Percentiles rank a stretch among this genome's conserved stretches.
Evolutionary conservation across 2,888 invertebrate genomes (phyloP).

Genomic region (Ischnus inquisitorius): DNA sequence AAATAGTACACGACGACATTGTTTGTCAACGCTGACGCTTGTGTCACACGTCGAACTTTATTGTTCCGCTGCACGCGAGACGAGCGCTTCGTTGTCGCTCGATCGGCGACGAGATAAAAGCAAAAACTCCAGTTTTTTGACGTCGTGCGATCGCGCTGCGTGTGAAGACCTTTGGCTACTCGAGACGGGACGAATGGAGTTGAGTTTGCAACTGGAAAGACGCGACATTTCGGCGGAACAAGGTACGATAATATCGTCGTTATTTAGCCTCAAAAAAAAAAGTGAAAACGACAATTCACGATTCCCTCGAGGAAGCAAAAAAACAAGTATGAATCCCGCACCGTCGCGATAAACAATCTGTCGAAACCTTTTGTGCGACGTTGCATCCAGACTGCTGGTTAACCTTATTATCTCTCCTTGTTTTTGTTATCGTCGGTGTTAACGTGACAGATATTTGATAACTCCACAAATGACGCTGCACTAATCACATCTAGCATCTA

Average conservation of each 20-base stretch:
- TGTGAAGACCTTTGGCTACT: slow-evolving; percentile 25
- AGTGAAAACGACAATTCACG: not conserved
- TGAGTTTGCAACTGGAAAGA: slow-evolving; percentile 49
- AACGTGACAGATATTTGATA: slow-evolving; percentile 29
- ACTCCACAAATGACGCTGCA: not conserved
- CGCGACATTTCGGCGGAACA: slow-evolving; percentile 46
- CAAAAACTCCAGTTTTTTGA: not conserved
- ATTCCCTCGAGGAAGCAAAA: not conserved
- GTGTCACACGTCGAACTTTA: not conserved
- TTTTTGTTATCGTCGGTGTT: slow-evolving; percentile 44
- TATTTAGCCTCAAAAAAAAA: slow-evolving; percentile 1
- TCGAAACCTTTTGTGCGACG: not conserved
- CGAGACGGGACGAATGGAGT: slow-evolving; percentile 53
- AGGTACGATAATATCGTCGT: slow-evolving; percentile 12
- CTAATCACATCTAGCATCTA: not conserved
- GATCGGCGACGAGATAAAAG: slow-evolving; percentile 21
- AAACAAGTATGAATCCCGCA: not conserved
- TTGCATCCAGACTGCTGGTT: slow-evolving; percentile 12
- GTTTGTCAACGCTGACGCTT: slow-evolving; percentile 19
- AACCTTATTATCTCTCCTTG: slow-evolving; percentile 37
- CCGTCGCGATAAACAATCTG: not conserved
- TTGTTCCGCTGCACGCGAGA: not conserved
- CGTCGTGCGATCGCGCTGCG: not conserved
- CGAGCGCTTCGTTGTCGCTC: not conserved
- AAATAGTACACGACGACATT: slow-evolving; percentile 4